Evolutionary conservation across 1,140 invertebrate species (phyloP), one percentile per base, ranked within the genome.

Genomic region (Palaemon carinicauda): DNA sequence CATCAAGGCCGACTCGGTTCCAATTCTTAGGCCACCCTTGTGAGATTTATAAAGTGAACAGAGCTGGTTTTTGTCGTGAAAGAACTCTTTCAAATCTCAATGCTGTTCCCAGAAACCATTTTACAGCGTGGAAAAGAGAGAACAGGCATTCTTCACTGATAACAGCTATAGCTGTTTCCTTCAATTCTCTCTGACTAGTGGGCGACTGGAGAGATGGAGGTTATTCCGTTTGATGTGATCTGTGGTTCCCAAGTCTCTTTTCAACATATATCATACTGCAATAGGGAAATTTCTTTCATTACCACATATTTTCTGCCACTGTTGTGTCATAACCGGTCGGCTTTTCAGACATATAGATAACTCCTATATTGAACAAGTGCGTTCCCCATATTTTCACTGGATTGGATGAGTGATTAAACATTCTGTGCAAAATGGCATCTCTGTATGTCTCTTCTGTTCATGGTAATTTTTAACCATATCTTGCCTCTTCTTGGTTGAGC

Each of bases 261-360:
- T 80, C 52, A 27, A 80, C 27, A 65, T 60, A 60, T 33, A 24
- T 80, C 19, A 24, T 54, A 65, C 60, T 56, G 21, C 60, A 54
- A n/a, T 80, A 51, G n/a, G 29, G 52, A 80, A 56, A 65, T 71
- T 10, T 71, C n/a, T 82, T 65, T 21, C 69, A 50, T 29, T 82
- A 17, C 56, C 80, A 31, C 80, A 82, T 41, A 19, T 56, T 82
- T 14, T 82, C 80, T 82, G 80, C 56, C 21, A 81, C 80, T 41
- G 60, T 41, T 82, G 80, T 51, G 41, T 82, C 65, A 73, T 50
- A 33, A 33, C 41, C 80, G n/a, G 9, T 41, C 73, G 56, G 27
- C 73, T 56, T 52, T 24, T 33, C 69, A 41, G 56, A 73, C 80
- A 31, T n/a, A 65, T 7, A 82, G 65, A 50, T 71, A 15, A 9